phyloP scores from a whole-genome alignment of 2,888 invertebrate species.

The Acanthoscelides obtectus region DNA sequence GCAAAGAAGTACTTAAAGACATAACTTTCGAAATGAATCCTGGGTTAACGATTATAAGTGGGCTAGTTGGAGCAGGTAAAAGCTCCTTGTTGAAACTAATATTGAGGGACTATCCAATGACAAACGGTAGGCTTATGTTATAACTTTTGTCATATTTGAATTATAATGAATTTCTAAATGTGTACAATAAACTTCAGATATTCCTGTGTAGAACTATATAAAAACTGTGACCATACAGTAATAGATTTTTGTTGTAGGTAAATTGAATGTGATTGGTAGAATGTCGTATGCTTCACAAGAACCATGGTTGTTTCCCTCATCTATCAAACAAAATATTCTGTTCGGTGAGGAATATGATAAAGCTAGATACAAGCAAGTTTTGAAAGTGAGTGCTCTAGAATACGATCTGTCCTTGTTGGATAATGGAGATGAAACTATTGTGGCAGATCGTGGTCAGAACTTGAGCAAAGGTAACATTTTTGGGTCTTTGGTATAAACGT shows the following conservation, averaged over 20 bases:
- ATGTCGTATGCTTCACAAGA: slow-evolving; percentile 56
- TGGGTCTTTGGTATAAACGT: no score
- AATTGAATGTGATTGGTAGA: slow-evolving; percentile 44
- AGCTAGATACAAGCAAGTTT: slow-evolving; percentile 54
- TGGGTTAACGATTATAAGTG: slow-evolving; percentile 54
- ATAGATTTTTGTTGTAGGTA: slow-evolving; percentile 10
- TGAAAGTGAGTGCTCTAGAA: slow-evolving; percentile 58
- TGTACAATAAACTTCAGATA: no score
- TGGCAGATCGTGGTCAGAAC: slow-evolving; percentile 74
- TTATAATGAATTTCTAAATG: neutral
- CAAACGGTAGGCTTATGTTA: slow-evolving; percentile 36
- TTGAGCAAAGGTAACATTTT: slow-evolving; percentile 66
- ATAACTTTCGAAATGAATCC: slow-evolving; percentile 42
- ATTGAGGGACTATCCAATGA: slow-evolving; percentile 41
- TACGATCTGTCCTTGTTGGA: slow-evolving; percentile 68
- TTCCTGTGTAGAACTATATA: no score
- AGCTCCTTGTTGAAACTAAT: slow-evolving; percentile 44
- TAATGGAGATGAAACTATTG: slow-evolving; percentile 67
- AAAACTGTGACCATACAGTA: no score
- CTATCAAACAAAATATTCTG: slow-evolving; percentile 69
- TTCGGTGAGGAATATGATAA: slow-evolving; percentile 61
- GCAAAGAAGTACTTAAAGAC: slow-evolving; percentile 40
- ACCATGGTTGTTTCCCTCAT: slow-evolving; percentile 56
- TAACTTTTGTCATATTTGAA: no score
- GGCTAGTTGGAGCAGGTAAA: slow-evolving; percentile 63